Conservation (phyloP, 2,888 invertebrate genomes). For the Nomada fabriciana region DNA sequence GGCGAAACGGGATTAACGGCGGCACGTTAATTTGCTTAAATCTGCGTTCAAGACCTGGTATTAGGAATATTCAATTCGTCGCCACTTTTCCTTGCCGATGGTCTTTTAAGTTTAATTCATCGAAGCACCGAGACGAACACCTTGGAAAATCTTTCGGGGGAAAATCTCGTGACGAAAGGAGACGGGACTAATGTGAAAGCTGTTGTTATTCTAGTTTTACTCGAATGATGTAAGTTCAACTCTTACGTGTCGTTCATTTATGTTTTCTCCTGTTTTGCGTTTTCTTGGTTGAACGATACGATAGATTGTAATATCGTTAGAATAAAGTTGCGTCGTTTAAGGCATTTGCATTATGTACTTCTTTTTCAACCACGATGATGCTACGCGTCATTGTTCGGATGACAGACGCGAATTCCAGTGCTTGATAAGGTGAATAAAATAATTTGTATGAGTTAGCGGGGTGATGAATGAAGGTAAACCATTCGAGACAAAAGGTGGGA, state of each 20-base stretch:
- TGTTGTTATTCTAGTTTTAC: neutral
- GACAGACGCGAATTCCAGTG: conserved; percentile 36
- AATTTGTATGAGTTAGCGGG: conserved; percentile 58
- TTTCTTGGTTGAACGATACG: too few species aligned
- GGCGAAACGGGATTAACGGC: neutral
- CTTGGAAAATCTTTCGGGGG: too few species aligned
- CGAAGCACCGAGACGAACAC: too few species aligned
- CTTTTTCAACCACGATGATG: too few species aligned
- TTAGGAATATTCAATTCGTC: conserved; percentile 23
- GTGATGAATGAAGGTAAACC: conserved; percentile 65
- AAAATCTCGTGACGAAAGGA: too few species aligned
- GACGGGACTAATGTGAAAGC: too few species aligned
- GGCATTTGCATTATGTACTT: neutral
- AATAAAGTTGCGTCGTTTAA: neutral
- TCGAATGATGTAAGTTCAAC: too few species aligned
- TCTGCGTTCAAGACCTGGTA: conserved; percentile 29
- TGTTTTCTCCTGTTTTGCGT: too few species aligned
- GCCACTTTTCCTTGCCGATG: neutral
- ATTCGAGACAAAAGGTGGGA: conserved; percentile 60
- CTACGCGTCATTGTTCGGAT: neutral
- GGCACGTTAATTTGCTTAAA: conserved; percentile 27
- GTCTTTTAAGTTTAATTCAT: too few species aligned
- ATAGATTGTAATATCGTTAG: too few species aligned
- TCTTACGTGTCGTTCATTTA: too few species aligned
- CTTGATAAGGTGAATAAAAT: conserved; percentile 57